A percentile compares a stretch with the other conserved stretches of the same genome.
Evolutionary conservation across 2,888 invertebrate species (phyloP).

Genomic region (Leptinotarsa juncta): DNA sequence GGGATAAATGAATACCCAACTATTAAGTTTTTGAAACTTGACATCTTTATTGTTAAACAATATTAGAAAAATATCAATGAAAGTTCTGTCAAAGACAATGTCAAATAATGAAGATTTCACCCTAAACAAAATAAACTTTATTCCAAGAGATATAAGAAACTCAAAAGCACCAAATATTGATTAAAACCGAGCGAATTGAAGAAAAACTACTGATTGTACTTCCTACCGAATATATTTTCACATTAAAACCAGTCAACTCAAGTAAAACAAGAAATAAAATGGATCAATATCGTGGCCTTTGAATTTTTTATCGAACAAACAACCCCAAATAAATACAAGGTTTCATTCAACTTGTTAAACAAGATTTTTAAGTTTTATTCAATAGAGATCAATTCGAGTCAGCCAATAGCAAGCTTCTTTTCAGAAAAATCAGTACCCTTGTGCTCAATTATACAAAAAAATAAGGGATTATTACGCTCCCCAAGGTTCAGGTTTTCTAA

Average conservation of each 20-base stretch:
- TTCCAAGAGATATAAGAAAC: constrained; percentile 30
- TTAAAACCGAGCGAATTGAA: constrained; percentile 14
- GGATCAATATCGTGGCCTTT: constrained; percentile 30
- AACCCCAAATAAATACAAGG: constrained; percentile 40
- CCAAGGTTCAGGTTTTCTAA: constrained; percentile 55
- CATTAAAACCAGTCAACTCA: constrained; percentile 22
- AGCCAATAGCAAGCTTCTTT: constrained; percentile 58
- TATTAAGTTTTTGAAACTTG: constrained; percentile 27
- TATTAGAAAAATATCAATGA: constrained; percentile 35
- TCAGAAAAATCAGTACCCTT: constrained; percentile 60
- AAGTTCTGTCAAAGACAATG: constrained; percentile 32
- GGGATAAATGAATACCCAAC: constrained; percentile 33
- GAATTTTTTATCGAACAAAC: constrained; percentile 35
- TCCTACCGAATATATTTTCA: constrained; percentile 27
- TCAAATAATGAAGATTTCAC: constrained; percentile 32
- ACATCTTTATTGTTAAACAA: constrained; percentile 37
- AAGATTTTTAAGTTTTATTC: constrained; percentile 40
- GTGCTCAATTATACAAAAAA: constrained; percentile 56
- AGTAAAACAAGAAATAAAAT: constrained; percentile 24
- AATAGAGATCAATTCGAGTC: constrained; percentile 56
- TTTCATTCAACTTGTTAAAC: constrained; percentile 37
- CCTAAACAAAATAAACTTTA: constrained; percentile 35
- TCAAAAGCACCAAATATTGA: constrained; percentile 36
- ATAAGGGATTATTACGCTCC: constrained; percentile 46
- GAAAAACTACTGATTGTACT: constrained; percentile 23